Base-by-base conservation (phyloP, 2,113 vertebrate genomes). In the Zosterops borbonicus region DNA sequence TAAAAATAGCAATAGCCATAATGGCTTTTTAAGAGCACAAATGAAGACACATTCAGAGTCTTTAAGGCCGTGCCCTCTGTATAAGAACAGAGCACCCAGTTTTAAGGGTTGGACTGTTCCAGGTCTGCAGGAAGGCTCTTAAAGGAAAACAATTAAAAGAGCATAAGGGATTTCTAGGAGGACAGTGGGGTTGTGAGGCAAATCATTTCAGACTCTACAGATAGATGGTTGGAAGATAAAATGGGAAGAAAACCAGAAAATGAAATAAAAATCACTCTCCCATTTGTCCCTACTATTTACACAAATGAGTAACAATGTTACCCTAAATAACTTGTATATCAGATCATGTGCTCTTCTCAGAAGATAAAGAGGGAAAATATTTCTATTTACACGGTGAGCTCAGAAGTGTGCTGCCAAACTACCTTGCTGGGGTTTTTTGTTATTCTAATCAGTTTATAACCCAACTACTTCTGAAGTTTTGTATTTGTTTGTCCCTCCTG, bases 1-100 rank as follows among this genome's bases (percentile, higher is more conserved):
- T 95, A 23, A 82, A 90, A 69, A 59, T 46, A 58, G 6, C 22
- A 86, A 70, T 15, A 86, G 5, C 46, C 42, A 62, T 90, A 93
- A 95, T 86, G 59, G 85, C 28, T 80, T 96, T 93, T 80, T 74
- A 86, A 94, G 46, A 94, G 79, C 79, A 90, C 6, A 67, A 83
- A 90, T 20, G 37, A 73, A 80, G 71, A 62, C 37, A 29, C 12
- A 7, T 16, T 52, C 21, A 21, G 69, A 79, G 50, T n/a, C 42
- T 85, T 76, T 42, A 80, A 65, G 75, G 58, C 12, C 3, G 0
- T 4, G 24, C 4, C 6, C 29, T 84, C 25, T 14, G 1, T 13
- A 0, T 5, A 70, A 56, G 29, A 68, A 46, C 5, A 59, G 39
- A 5, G 11, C 21, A 74, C 1, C 21, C 65, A 37, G 44, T 14